A percentile compares a stretch with the other conserved stretches of the same genome.
Conservation (phyloP, 2,113 vertebrate genomes). For the Cyrtonyx montezumae region DNA sequence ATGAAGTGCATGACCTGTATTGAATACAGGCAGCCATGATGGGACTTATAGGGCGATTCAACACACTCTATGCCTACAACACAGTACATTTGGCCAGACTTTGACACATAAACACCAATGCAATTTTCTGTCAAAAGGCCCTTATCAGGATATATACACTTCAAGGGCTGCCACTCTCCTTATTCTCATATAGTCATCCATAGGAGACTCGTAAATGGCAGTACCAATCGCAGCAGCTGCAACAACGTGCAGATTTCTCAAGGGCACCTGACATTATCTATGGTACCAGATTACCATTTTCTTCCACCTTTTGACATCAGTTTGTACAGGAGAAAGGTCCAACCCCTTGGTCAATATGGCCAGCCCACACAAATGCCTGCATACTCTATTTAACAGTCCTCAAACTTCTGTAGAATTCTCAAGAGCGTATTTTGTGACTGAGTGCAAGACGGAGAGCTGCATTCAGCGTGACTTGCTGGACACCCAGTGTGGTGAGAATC, state of each 20-base stretch:
- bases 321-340: neutral
- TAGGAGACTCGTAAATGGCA: neutral
- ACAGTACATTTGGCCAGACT: neutral
- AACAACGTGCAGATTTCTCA: neutral
- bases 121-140: neutral
- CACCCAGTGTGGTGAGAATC: neutral
- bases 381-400: neutral
- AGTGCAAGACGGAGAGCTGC: neutral
- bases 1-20: neutral
- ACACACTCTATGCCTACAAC: neutral
- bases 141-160: neutral
- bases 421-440: neutral
- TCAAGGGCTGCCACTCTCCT: neutral
- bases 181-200: neutral
- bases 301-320: neutral
- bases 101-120: neutral
- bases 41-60: neutral
- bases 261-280: neutral
- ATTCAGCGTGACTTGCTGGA: neutral
- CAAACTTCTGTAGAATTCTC: neutral
- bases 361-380: neutral
- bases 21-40: neutral
- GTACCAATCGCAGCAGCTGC: neutral
- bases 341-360: rapidly evolving
- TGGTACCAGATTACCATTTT: neutral